Conservation (phyloP, 2,113 vertebrate genomes). For the Cathartes aura region DNA sequence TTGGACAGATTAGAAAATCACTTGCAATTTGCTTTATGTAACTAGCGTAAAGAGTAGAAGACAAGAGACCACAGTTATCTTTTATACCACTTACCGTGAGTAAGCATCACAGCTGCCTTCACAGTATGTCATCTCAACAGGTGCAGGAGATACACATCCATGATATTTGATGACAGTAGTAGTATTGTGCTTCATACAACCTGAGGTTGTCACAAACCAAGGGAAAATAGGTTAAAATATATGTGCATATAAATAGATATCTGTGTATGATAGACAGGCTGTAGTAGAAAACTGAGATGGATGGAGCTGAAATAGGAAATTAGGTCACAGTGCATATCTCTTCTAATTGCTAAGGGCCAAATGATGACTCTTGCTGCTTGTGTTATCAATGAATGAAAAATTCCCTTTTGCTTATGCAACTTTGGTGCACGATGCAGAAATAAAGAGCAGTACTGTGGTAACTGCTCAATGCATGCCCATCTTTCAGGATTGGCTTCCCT, state of each 20-base stretch:
- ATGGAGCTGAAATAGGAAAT: neutral
- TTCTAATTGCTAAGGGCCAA: neutral
- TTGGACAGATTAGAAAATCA: neutral
- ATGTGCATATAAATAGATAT: neutral
- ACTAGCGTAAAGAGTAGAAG: neutral
- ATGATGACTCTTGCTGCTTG: neutral
- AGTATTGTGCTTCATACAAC: neutral
- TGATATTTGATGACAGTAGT: slow-evolving; percentile 14
- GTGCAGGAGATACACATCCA: slow-evolving; percentile 55
- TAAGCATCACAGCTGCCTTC: slow-evolving; percentile 69
- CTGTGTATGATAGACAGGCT: neutral
- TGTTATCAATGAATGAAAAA: neutral
- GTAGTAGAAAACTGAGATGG: neutral
- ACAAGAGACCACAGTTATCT: neutral
- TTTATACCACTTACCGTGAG: slow-evolving; percentile 63
- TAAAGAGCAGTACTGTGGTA: neutral
- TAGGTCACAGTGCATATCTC: neutral
- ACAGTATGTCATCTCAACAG: slow-evolving; percentile 71
- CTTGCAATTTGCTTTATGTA: neutral
- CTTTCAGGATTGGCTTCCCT: neutral
- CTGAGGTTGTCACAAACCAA: neutral
- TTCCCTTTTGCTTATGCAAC: neutral
- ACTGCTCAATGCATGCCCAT: neutral
- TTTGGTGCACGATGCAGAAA: neutral
- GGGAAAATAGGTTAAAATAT: neutral